Evolutionary conservation across 2,888 invertebrate genomes (phyloP).

Genomic region (Hydroisotoma schaefferi): DNA sequence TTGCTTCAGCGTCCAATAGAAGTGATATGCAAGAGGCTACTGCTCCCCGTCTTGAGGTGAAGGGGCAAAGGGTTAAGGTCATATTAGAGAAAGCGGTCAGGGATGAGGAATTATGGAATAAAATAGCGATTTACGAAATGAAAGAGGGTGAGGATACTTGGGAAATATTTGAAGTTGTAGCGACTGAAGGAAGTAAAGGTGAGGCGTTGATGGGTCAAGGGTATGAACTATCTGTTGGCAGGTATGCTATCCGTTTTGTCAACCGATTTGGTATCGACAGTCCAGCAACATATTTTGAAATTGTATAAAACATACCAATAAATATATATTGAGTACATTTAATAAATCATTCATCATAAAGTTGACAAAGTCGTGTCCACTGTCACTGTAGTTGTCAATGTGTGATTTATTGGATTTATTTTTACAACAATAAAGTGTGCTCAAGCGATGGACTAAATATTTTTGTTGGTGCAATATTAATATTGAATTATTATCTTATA

Average conservation of each 20-base stretch:
- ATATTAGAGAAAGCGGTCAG: neutral
- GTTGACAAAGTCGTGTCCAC: no score
- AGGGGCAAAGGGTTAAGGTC: neutral
- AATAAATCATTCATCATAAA: no score
- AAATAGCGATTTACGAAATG: neutral
- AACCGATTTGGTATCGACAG: constrained; percentile 29
- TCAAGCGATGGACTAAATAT: no score
- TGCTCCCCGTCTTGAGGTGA: neutral
- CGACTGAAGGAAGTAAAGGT: neutral
- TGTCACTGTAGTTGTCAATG: no score
- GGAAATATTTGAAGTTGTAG: neutral
- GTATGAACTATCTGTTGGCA: neutral
- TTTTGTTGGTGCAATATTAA: no score
- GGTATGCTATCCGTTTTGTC: constrained; percentile 12
- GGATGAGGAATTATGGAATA: neutral
- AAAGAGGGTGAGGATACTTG: neutral
- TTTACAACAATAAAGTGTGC: no score
- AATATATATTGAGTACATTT: no score
- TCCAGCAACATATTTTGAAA: constrained; percentile 9
- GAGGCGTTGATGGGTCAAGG: neutral
- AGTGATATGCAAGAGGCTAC: neutral
- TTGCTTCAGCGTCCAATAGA: constrained; percentile 10
- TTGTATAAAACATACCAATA: no score
- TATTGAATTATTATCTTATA: no score
- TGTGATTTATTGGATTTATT: no score